phyloP scores from a whole-genome alignment of 2,797 vertebrate species.

The Thaleichthys pacificus region DNA sequence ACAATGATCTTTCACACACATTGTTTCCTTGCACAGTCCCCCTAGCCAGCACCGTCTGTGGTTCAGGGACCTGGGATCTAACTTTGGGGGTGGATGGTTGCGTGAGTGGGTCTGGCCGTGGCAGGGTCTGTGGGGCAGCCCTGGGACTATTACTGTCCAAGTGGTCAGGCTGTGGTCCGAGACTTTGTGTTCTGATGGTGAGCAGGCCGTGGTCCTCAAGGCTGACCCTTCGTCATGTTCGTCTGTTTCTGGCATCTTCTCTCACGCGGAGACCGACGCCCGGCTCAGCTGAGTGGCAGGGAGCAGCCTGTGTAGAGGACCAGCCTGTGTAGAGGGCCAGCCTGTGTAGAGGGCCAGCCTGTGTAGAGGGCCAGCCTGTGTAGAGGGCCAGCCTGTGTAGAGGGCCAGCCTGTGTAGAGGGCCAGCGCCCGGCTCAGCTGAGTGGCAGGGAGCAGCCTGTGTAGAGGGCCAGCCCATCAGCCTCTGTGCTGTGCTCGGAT shows the following conservation, averaged over 20 bases:
- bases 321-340: conserved; percentile 21
- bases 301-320: conserved; percentile 27
- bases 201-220: conserved; percentile 46
- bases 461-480: not conserved
- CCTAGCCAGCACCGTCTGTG: conserved; percentile 30
- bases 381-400: conserved; percentile 25
- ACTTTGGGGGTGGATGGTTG: conserved; percentile 45
- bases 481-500: not conserved
- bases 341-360: conserved; percentile 12
- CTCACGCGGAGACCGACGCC: not conserved
- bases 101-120: conserved; percentile 52
- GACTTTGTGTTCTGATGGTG: conserved; percentile 68
- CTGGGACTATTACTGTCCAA: conserved; percentile 55
- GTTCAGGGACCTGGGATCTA: conserved; percentile 39
- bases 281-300: conserved; percentile 15
- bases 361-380: conserved; percentile 36
- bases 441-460: conserved; percentile 35
- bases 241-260: conserved; percentile 29
- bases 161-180: conserved; percentile 48
- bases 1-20: too few relatives aligned
- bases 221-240: conserved; percentile 7
- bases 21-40: conserved; percentile 27
- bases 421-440: not conserved
- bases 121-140: conserved; percentile 61
- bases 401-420: conserved; percentile 35